Base-by-base conservation (phyloP, 1,140 invertebrate species). In the Drosophila pruinosa region DNA sequence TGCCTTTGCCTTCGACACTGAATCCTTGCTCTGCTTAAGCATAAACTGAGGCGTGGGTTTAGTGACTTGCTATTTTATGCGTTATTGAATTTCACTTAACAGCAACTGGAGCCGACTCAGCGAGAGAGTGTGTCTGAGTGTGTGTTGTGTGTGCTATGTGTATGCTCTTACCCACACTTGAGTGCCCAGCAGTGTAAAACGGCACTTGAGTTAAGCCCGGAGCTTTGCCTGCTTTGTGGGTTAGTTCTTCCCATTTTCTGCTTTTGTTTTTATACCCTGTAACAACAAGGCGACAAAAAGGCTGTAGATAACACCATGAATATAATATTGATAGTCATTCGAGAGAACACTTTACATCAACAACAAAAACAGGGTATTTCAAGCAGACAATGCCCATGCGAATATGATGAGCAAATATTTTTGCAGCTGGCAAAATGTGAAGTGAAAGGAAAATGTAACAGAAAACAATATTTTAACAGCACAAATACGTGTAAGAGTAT, bases 81-180 rank as follows among this genome's bases (percentile, higher is more conserved):
- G 78, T 86, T 88, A 86, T 86, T 88, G 82, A 86, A 86, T 88
- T 88, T 89, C 65, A 86, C 83, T 86, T 86, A 88, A 82, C 77
- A 67, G 58, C 74, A 88, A 82, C 65, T 68, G 69, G 15, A 52
- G 28, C 52, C 24, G 38, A 36, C 26, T 57, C 21, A n/a, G n/a
- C 19, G 7, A 24, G 5, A 31, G 43, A n/a, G 21, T 45, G 26
- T 58, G 34, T 53, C 26, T 57, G 52, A 43, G 41, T 57, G 26
- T 17, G 36, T 31, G 31, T 71, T 58, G 36, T 61, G 31, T 26
- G 19, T 5, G n/a, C n/a, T n/a, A n/a, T 6, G 28, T 50, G 62
- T 48, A n/a, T 63, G 43, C 17, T 26, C 54, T 70, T 38, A 22
- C 61, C 43, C 38, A 38, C 43, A 47, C 57, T 62, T 65, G 53